Evolutionary conservation across 2,113 vertebrate species (phyloP), one percentile per base, ranked within the genome.

Genomic region (Prolemur simus): DNA sequence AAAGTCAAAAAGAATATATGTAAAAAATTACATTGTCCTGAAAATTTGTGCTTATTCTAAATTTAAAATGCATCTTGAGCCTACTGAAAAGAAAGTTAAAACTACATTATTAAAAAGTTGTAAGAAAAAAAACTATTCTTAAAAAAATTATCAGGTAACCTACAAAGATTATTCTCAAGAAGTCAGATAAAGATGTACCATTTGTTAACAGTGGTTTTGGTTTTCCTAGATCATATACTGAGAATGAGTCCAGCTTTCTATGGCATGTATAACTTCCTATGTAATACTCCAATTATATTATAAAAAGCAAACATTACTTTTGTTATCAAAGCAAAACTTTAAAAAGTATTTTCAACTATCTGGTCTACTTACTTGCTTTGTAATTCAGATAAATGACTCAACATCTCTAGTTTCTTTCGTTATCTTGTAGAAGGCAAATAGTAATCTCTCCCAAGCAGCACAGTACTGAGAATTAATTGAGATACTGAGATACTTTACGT

Each of bases 251-350:
- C 27, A 91, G 87, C 34, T 87, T 86, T 13, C 13, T n/a, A 60
- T 56, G 9, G 21, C 39, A 92, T 29, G 29, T 13, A 76, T 45
- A 45, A 82, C 37, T 80, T 92, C 69, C 39, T 39, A 18, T 73
- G 20, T 58, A 39, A 45, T 69, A n/a, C 1, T 25, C 29, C 60
- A 91, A 37, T 56, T 47, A 54, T 88, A 77, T 42, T 37, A 74
- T 9, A 78, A 86, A 96, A 89, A 39, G 27, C 21, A 93, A 90
- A 64, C 42, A 82, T 25, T 82, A 49, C 27, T 84, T 69, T 52
- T 71, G 34, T 56, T 87, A 87, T 52, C 21, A 37, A 82, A 96
- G 20, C 39, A 90, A 71, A 96, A 91, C 82, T 92, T 85, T 80
- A 89, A 87, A 87, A 88, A 74, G 21, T 82, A 89, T 91, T 89